Evolutionary conservation across 92 coral and sea anemone genomes (phyloP).

Genomic region (Montipora capitata): DNA sequence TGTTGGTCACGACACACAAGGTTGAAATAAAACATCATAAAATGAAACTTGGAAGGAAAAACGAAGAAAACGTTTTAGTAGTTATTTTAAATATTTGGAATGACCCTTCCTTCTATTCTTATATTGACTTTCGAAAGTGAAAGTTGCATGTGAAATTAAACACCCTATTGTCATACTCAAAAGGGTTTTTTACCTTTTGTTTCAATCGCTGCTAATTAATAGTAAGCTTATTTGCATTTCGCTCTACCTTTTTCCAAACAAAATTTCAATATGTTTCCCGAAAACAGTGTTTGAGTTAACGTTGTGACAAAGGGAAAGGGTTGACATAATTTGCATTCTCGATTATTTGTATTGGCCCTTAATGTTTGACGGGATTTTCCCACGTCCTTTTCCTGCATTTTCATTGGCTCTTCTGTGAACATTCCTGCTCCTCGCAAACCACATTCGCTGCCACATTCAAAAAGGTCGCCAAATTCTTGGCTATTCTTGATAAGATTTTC

Average conservation of each 20-base stretch:
- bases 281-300: too few relatives aligned
- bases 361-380: conserved; percentile 24
- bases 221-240: neutral
- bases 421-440: too few relatives aligned
- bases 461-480: too few relatives aligned
- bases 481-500: too few relatives aligned
- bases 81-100: neutral
- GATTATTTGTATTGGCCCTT: neutral
- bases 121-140: conserved; percentile 44
- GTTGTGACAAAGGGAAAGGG: neutral
- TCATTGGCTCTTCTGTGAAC: neutral
- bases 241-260: neutral
- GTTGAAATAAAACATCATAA: neutral
- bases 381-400: neutral
- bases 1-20: neutral
- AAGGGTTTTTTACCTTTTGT: conserved; percentile 47
- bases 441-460: neutral
- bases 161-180: neutral
- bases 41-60: too few relatives aligned
- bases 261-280: neutral
- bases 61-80: neutral
- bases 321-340: conserved; percentile 19
- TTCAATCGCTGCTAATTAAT: neutral
- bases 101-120: neutral
- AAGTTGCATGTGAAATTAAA: conserved; percentile 49